phyloP scores from a whole-genome alignment of 2,888 invertebrate species.

The Ormyrus nitidulus region DNA sequence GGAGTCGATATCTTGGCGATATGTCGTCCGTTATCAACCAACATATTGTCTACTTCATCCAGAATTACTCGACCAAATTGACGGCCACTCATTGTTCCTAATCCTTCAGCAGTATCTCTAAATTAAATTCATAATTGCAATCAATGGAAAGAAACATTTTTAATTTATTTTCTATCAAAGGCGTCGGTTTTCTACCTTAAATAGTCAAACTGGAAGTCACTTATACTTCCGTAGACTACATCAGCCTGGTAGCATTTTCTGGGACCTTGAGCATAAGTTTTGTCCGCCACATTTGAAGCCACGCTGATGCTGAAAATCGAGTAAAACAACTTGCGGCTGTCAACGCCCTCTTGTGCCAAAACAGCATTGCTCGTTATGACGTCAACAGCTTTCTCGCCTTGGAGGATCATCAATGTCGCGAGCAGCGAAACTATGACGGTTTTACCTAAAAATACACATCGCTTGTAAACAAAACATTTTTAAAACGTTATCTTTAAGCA shows the following conservation, averaged over 20 bases:
- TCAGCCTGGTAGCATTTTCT: slow-evolving; percentile 59
- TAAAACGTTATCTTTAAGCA: too few relatives aligned
- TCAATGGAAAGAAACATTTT: not conserved
- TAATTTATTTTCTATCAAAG: not conserved
- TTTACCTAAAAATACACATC: slow-evolving; percentile 58
- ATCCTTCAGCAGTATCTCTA: slow-evolving; percentile 67
- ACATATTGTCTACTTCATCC: slow-evolving; percentile 75
- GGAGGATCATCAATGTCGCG: slow-evolving; percentile 65
- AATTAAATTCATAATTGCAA: slow-evolving; percentile 48
- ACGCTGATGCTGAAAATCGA: slow-evolving; percentile 64
- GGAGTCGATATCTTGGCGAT: slow-evolving; percentile 71
- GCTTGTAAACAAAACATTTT: too few relatives aligned
- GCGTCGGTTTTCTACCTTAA: slow-evolving; percentile 32
- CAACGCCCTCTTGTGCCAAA: slow-evolving; percentile 63
- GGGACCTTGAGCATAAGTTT: slow-evolving; percentile 51
- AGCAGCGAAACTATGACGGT: slow-evolving; percentile 68
- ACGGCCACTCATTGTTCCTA: slow-evolving; percentile 65
- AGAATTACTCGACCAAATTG: slow-evolving; percentile 67
- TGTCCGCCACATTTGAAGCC: slow-evolving; percentile 63
- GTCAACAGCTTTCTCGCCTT: slow-evolving; percentile 64
- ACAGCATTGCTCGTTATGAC: slow-evolving; percentile 70
- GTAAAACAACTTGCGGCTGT: slow-evolving; percentile 59
- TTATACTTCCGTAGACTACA: slow-evolving; percentile 69
- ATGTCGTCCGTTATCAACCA: slow-evolving; percentile 73
- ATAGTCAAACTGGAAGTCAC: slow-evolving; percentile 69